Base-by-base conservation (phyloP, 1,140 invertebrate genomes). In the Saccostrea echinata region DNA sequence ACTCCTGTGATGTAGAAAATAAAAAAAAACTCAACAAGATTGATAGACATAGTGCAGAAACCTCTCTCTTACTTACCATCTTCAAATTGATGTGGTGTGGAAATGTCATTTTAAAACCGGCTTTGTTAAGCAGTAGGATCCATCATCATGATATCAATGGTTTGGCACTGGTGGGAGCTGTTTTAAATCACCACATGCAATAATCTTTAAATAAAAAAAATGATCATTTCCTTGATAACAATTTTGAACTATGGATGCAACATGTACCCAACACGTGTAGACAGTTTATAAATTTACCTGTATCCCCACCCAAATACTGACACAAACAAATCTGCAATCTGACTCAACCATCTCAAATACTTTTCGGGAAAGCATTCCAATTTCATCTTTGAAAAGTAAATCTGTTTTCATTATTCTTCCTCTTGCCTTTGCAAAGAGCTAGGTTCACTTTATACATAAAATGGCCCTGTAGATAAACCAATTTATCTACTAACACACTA, bases 321-420 rank as follows among this genome's bases (percentile, higher is more conserved):
- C 24, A 27, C 53, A 53, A 21, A 88, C 86, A 57, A 84, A 43
- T 18, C 86, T 82, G 33, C 86, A 87, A 27, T 84, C 86, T 76
- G 24, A 88, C 55, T 88, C 86, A 3, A 88, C 13, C 86, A 88
- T 88, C 35, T 88, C 43, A 71, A 88, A 84, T 33, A 76, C 57
- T 55, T 57, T 88, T 27, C n/a, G 3, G n/a, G 86, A 88, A 30
- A 88, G 57, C 86, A 88, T 88, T 21, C 86, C 71, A 18, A 88
- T 88, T 43, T 88, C 82, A 83, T 88, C 81, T 52, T 84, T 88
- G n/a, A 88, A n/a, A 61, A 88, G 55, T 33, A 52, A 68, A 12
- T 88, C 35, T 52, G 82, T 35, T 21, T 52, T 35, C 16, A 43
- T 16, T 12, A 88, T 84, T 84, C 86, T 88, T 12, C 27, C 24